Evolutionary conservation across 2,888 invertebrate genomes (phyloP), one percentile per base, ranked within the genome.

Genomic region (Microctonus hyperodae): DNA sequence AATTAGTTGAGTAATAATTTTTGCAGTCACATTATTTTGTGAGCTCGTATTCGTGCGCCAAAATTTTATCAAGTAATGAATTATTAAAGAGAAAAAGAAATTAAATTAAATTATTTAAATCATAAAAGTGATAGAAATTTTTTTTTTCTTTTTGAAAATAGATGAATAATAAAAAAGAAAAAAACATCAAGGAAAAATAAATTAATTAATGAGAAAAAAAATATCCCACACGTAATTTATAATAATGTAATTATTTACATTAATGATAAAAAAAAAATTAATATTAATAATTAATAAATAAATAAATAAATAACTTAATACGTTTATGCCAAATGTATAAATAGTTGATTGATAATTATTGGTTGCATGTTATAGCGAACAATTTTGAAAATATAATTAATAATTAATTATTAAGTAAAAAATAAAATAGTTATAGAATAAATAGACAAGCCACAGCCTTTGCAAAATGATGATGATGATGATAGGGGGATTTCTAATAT

Each of bases 251-350:
- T 44, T 16, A 44, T 16, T 44, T 44, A 16, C 44, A 44, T 44
- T 44, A 44, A 44, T 7, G 44, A 16, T 7, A 44, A 44, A 44
- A 7, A n/a, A 13, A 44, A n/a, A 44, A 44, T n/a, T 44, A 44
- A n/a, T 28, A 28, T 5, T 28, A 28, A 5, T 28, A 28, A 28
- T 5, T 28, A 28, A 44, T 16, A 44, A 44, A n/a, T 79, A 78
- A 79, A 81, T 75, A 78, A 81, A 81, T 81, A 81, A 76, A 79
- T 77, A 72, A 82, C 79, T 76, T 76, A 78, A 55, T 67, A 78
- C 76, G 79, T 81, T 81, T 83, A 83, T 82, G 83, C 83, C 83
- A 83, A 83, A 83, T 83, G 83, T 83, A 83, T 82, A 81, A 44
- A 81, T 82, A 82, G 81, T 80, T 81, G 69, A 71, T 77, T 77